Evolutionary conservation across 2,113 vertebrate species (phyloP), one percentile per base, ranked within the genome.

Genomic region (Nestor notabilis): DNA sequence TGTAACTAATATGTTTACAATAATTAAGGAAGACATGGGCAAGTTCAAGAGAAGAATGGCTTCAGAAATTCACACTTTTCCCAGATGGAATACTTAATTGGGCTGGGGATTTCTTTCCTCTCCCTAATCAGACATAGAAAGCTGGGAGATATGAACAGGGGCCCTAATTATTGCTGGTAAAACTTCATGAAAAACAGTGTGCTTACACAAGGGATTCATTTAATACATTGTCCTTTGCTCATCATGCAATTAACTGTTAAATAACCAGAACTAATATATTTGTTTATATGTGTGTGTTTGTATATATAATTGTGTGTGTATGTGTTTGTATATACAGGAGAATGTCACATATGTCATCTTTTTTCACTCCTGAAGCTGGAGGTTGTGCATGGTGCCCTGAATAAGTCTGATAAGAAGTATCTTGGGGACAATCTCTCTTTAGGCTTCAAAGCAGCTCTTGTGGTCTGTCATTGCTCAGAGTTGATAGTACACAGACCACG

Each of bases 1-100:
- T 94, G 81, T 84, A 94, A 95, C 74, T 87, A 95, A 92, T 89
- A 69, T 63, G 50, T 80, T 95, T 93, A 63, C 87, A 94, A 85
- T 91, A 96, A 92, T 82, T 89, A 91, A 82, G 68, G 49, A 87
- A 18, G 25, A 87, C 74, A 63, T 69, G 61, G 83, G 47, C 84
- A 89, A 93, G 28, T 58, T 61, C 2, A 2, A 92, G 77, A 64
- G 72, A 91, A 91, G 53, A 95, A 76, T 41, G 24, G 63, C 52
- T 49, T 93, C 70, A 1, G 16, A 94, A 89, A 89, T 95, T 92
- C 77, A 74, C 1, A 0, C 77, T 91, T 91, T 76, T 91, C 74
- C 58, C 74, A 93, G 56, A 27, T 65, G 63, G n/a, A 86, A 85
- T 29, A 29, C 8, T 85, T 95, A 82, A 91, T 89, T 79, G 82